Evolutionary conservation across 2,888 invertebrate species (phyloP), one percentile per base, ranked within the genome.

Genomic region (Nesidiocoris tenuis): DNA sequence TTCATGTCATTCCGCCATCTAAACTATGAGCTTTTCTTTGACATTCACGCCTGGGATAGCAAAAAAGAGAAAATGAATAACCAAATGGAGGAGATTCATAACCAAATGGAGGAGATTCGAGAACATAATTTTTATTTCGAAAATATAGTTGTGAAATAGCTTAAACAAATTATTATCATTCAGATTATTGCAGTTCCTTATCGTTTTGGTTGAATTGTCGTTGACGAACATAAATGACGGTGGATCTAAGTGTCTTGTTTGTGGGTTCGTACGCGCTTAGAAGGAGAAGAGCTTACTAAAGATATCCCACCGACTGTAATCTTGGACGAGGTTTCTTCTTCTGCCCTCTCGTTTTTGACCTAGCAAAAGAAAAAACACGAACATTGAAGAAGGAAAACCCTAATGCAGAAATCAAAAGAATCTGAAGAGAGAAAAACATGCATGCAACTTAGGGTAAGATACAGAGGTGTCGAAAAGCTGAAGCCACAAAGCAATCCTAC

Each of bases 291-390:
- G 63, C 54, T 68, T 75, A 21, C 56, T 61, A 70, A 75, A 75
- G 75, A 75, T 59, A 66, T 75, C 70, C 75, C 75, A 75, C 57
- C 70, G 75, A 66, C 75, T 61, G 66, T 67, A 17, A 66, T 66
- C 68, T 75, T 70, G 75, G 19, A 67, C 75, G 63, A 75, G 54
- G 68, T 61, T 68, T 61, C 75, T 70, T 61, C 68, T 70, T 61
- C 68, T 39, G 63, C 76, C 71, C 64, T 76, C 76, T 19, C 76
- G 76, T 76, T 76, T 76, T 76, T 76, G 76, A 71, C 76, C 76
- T 76, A 76, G 9, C 55, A 59, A 72, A 64, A 71, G 21, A 72
- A 72, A 74, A 65, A 63, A 59, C 55, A 72, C 54, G 1, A 70
- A 39, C 9, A 54, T 63, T 61, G 65, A 64, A 65, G 74, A 39